Conservation (phyloP, 2,888 invertebrate genomes). For the Hemithea aestivaria region DNA sequence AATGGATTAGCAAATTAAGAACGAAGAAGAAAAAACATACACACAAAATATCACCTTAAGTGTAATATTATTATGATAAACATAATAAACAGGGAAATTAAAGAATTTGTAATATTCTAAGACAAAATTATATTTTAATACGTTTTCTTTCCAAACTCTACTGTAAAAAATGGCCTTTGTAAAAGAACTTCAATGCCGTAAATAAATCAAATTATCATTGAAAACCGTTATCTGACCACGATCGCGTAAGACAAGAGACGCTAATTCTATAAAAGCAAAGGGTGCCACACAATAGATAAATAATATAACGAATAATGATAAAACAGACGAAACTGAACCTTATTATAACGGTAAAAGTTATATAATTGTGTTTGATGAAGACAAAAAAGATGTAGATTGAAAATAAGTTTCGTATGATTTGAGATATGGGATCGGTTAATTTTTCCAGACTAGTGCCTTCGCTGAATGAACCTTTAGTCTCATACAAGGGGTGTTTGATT, state of each 20-base stretch:
- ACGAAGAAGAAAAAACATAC: too few relatives aligned
- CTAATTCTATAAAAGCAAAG: constrained; percentile 67
- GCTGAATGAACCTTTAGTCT: constrained; percentile 54
- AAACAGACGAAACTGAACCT: constrained; percentile 29
- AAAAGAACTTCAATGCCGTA: constrained; percentile 26
- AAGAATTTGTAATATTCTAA: too few relatives aligned
- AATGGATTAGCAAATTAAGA: too few relatives aligned
- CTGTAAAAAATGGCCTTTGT: constrained; percentile 1
- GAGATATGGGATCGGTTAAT: constrained; percentile 68
- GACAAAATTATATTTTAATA: too few relatives aligned
- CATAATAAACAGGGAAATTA: too few relatives aligned
- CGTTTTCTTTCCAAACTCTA: too few relatives aligned
- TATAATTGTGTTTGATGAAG: constrained; percentile 8
- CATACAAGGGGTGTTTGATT: constrained; percentile 43
- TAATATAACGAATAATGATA: constrained; percentile 33
- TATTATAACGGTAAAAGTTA: constrained; percentile 28
- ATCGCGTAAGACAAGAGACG: constrained; percentile 61
- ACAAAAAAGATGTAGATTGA: constrained; percentile 23
- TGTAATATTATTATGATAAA: too few relatives aligned
- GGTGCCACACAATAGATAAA: constrained; percentile 58
- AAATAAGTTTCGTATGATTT: constrained; percentile 48
- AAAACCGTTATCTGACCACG: constrained; percentile 63
- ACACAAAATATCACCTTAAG: too few relatives aligned
- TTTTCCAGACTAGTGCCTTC: constrained; percentile 70
- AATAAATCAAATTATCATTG: constrained; percentile 59